These are phyloP conservation scores for Procambarus clarkii DNA, from an alignment of 1,140 invertebrate species.

Conservation along the genomic window DNA sequence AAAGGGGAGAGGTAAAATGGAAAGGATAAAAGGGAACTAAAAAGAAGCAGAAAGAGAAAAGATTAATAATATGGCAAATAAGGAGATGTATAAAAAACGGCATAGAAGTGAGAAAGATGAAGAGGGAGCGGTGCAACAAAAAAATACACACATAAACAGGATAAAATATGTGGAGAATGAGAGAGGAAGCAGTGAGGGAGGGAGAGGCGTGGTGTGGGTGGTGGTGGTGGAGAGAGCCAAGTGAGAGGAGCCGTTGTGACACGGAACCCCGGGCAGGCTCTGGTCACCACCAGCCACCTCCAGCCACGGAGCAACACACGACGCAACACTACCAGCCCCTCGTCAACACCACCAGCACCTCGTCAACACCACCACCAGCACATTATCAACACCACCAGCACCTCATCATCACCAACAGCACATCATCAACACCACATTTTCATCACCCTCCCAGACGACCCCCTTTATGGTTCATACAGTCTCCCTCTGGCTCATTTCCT, in stretches of 20 bases:
- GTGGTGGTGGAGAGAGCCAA: neutral
- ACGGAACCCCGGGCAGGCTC: neutral
- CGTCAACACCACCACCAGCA: too few relatives aligned
- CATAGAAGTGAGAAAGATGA: too few relatives aligned
- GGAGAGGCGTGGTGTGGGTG: neutral
- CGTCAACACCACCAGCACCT: too few relatives aligned
- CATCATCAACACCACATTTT: neutral
- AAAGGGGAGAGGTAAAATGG: neutral
- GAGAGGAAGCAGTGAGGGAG: neutral
- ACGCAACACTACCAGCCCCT: too few relatives aligned
- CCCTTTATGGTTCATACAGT: neutral
- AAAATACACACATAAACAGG: neutral
- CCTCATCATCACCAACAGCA: neutral
- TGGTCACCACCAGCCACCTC: neutral
- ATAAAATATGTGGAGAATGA: neutral
- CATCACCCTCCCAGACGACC: neutral
- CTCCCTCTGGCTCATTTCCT: neutral
- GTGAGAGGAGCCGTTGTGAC: conserved; percentile 11
- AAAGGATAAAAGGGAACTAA: neutral
- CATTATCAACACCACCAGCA: too few relatives aligned
- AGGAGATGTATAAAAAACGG: neutral
- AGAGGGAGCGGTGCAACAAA: too few relatives aligned
- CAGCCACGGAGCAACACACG: neutral
- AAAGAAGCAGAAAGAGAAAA: neutral
- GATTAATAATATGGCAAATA: too few relatives aligned